phyloP scores from a whole-genome alignment of 2,797 vertebrate genomes.

The Manis pentadactyla region DNA sequence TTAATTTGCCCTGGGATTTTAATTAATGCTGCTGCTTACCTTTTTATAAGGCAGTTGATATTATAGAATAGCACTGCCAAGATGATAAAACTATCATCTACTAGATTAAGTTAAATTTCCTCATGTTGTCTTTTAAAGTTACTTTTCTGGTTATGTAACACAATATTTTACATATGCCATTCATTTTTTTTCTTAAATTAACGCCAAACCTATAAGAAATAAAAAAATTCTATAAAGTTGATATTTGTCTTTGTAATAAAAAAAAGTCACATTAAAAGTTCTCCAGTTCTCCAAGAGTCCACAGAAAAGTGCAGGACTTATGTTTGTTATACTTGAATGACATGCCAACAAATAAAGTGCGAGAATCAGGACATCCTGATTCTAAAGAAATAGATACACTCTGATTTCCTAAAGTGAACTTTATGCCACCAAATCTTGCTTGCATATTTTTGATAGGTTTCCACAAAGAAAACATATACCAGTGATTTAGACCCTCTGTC shows the following conservation, averaged over 20 bases:
- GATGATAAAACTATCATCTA: not conserved
- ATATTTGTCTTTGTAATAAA: not conserved
- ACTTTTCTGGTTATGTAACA: not conserved
- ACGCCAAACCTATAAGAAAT: not conserved
- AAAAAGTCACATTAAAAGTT: not conserved
- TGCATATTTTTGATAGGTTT: not conserved
- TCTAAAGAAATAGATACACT: not conserved
- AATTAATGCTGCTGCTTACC: not conserved
- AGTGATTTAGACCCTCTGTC: not conserved
- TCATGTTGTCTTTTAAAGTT: not conserved
- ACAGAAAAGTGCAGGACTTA: not conserved
- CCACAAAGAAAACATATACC: not conserved
- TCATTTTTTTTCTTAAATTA: not conserved
- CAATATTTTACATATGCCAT: not conserved
- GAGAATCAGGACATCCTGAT: not conserved
- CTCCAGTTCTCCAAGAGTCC: not conserved
- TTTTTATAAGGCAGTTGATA: not conserved
- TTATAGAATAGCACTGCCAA: not conserved
- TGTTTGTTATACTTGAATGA: not conserved
- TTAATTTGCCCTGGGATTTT: constrained; percentile 32
- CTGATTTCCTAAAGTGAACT: not conserved
- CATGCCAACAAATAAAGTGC: not conserved
- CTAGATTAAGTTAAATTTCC: constrained; percentile 1
- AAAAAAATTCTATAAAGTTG: not conserved
- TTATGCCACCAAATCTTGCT: not conserved